Conservation (phyloP, 2,113 vertebrate genomes). For the Silurus asotus region DNA sequence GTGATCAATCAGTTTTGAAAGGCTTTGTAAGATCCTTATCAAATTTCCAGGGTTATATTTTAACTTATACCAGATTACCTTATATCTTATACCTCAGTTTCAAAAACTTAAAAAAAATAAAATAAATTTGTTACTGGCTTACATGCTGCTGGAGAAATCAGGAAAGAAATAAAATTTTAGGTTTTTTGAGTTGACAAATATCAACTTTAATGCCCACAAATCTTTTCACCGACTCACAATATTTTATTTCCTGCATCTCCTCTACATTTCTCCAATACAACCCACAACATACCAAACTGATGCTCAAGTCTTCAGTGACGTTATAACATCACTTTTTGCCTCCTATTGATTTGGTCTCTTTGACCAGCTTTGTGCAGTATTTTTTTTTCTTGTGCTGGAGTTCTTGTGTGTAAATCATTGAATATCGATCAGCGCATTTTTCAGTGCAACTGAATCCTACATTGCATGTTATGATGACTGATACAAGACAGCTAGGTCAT, state of each 20-base stretch:
- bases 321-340: constrained; percentile 61
- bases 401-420: constrained; percentile 17
- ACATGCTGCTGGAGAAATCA: background rate
- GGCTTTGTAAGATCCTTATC: too few species aligned
- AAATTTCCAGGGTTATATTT: background rate
- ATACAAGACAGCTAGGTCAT: constrained; percentile 39
- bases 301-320: constrained; percentile 53
- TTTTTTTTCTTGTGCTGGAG: constrained; percentile 25
- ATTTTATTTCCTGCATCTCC: background rate
- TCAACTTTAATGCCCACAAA: constrained; percentile 4
- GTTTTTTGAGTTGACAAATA: background rate
- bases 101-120: too few species aligned
- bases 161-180: background rate
- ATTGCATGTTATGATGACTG: constrained; percentile 26
- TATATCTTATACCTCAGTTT: background rate
- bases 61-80: background rate
- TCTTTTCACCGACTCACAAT: background rate
- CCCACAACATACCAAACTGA: constrained; percentile 55
- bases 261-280: background rate
- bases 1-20: background rate
- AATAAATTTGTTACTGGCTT: background rate
- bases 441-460: constrained; percentile 32
- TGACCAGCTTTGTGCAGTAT: constrained; percentile 17
- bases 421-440: constrained; percentile 19
- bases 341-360: constrained; percentile 65